phyloP scores from a whole-genome alignment of 2,113 vertebrate species.

The Nesoenas mayeri region DNA sequence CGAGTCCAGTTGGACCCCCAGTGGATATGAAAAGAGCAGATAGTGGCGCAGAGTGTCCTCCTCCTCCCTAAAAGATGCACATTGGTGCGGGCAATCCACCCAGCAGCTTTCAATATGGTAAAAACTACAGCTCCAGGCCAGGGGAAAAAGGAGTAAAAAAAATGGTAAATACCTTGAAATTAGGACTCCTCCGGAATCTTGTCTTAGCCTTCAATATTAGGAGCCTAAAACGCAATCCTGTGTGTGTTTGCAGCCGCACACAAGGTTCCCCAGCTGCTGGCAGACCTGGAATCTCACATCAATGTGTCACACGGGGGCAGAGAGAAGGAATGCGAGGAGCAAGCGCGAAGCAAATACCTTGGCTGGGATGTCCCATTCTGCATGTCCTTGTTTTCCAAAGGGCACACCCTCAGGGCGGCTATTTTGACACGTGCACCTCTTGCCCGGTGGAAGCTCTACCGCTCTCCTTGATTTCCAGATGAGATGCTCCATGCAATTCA shows the following conservation, averaged over 20 bases:
- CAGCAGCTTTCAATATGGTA: not conserved
- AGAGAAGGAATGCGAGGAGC: not conserved
- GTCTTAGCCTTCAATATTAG: not conserved
- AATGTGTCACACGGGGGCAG: not conserved
- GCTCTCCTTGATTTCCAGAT: not conserved
- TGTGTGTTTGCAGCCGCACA: not conserved
- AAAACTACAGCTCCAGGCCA: not conserved
- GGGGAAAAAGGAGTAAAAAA: not conserved
- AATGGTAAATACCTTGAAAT: not conserved
- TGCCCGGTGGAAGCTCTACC: not conserved
- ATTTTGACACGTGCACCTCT: not conserved
- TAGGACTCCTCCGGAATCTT: not conserved
- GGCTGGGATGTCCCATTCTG: not conserved
- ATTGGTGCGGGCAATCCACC: not conserved
- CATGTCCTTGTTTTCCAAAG: not conserved
- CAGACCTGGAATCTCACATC: constrained; percentile 15
- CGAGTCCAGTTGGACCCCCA: not conserved
- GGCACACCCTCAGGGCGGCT: not conserved
- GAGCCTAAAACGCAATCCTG: not conserved
- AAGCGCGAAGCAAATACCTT: not conserved
- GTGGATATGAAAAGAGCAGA: not conserved
- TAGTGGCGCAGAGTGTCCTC: not conserved
- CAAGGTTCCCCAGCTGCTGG: not conserved
- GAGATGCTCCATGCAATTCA: not conserved
- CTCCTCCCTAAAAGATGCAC: not conserved